phyloP scores from a whole-genome alignment of 2,113 vertebrate species.

The Oryzias celebensis region DNA sequence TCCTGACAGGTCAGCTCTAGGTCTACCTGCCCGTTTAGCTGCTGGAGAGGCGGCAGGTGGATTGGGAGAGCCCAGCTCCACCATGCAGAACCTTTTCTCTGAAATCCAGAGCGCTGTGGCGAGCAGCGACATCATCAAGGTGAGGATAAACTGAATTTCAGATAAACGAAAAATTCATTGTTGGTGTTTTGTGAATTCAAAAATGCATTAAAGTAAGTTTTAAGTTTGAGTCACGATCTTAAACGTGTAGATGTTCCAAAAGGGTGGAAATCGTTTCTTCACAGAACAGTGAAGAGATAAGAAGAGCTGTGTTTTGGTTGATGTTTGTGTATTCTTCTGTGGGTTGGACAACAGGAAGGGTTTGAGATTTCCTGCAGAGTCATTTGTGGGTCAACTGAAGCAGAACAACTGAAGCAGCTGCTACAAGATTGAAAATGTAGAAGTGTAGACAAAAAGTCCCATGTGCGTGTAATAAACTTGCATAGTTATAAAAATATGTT shows the following conservation, averaged over 20 bases:
- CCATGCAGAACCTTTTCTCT: conserved; percentile 56
- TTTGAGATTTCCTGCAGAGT: conserved; percentile 53
- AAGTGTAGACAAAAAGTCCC: not conserved
- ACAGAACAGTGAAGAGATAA: conserved; percentile 42
- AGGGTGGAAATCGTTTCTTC: not conserved
- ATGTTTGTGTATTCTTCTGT: conserved; percentile 44
- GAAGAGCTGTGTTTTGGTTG: conserved; percentile 10
- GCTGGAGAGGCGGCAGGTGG: conserved; percentile 5
- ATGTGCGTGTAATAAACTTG: not conserved
- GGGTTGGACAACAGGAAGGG: conserved; percentile 54
- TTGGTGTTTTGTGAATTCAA: not conserved
- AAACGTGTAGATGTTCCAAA: not conserved
- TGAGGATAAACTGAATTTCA: conserved; percentile 51
- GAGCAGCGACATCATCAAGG: conserved; percentile 55
- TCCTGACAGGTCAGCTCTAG: not conserved
- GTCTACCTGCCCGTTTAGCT: not conserved
- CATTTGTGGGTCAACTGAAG: conserved; percentile 15
- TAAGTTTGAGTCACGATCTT: not conserved
- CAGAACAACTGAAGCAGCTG: not conserved
- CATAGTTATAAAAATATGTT: no score
- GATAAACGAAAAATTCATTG: not conserved
- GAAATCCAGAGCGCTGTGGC: conserved; percentile 58
- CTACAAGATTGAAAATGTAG: not conserved
- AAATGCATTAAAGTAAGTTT: not conserved
- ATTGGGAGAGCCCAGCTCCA: conserved; percentile 7